Conservation (phyloP, 2,888 invertebrate species). For the Metopia argyrocephala region DNA sequence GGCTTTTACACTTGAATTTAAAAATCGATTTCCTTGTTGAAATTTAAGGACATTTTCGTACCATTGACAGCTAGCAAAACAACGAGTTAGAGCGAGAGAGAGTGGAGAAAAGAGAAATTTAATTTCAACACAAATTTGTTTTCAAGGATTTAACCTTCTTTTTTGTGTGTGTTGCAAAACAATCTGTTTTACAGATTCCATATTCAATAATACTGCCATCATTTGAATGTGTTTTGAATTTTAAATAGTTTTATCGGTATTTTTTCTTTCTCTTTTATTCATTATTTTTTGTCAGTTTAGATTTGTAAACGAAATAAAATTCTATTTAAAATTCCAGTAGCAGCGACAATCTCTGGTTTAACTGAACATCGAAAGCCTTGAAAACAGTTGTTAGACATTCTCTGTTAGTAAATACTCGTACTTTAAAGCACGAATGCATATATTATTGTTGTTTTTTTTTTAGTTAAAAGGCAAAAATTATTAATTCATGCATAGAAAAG, state of each 20-base stretch:
- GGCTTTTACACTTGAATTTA: no score
- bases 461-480: conserved; percentile 51
- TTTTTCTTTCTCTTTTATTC: no score
- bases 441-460: conserved; percentile 4
- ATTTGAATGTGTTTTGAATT: not conserved
- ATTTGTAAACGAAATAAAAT: not conserved
- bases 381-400: not conserved
- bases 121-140: not conserved
- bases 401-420: not conserved
- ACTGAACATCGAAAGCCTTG: not conserved
- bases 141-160: not conserved
- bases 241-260: no score
- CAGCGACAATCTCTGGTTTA: not conserved
- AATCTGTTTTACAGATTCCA: not conserved
- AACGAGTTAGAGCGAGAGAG: no score
- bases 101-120: not conserved
- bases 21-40: not conserved
- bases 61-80: not conserved
- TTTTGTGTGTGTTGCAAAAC: not conserved
- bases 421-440: conserved; percentile 40
- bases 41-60: not conserved
- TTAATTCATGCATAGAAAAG: conserved; percentile 46
- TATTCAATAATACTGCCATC: not conserved
- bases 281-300: no score
- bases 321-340: not conserved